Base-by-base conservation (phyloP, 2,888 invertebrate species). In the Chironomus tentans region DNA sequence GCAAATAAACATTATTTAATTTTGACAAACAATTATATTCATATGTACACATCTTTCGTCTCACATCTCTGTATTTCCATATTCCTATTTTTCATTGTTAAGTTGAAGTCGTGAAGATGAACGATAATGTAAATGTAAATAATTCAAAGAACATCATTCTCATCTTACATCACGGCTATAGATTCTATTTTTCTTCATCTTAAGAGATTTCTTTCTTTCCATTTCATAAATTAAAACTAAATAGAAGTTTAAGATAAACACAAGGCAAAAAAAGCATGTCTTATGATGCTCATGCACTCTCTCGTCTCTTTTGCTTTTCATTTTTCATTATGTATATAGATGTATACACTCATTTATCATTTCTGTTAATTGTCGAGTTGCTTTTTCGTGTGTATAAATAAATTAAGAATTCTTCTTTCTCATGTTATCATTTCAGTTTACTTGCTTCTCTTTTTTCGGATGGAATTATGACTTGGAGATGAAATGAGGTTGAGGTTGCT, bases 81-180 rank as follows among this genome's bases (percentile, higher is more conserved):
- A 56, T 15, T 56, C n/a, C 56, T 56, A 15, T 18, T 56, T n/a
- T 18, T n/a, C n/a, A 56, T 56, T 18, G 56, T 56, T 4, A 56
- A 15, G 15, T 15, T 56, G 5, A 50, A 28, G 38, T 38, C 18
- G 65, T 65, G 24, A 24, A 24, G 24, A 24, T 24, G 24, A 18
- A 56, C 65, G 65, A 65, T 65, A 65, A 65, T 65, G 65, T 65
- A 21, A 65, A 24, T 65, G 65, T 65, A 65, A 65, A 65, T 65
- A 65, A 18, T 56, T 56, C 56, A 56, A 38, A 56, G 56, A 56
- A 15, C n/a, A 7, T 56, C 15, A 18, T 50, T 50, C 50, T 50
- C 13, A n/a, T 50, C 50, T 15, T 15, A 56, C 18, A 56, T 15
- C n/a, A 18, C 56, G 15, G 15, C n/a, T 56, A 15, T 50, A 50